These are phyloP conservation scores for Chrysocyon brachyurus DNA, from an alignment of 2,797 vertebrate genomes.

Conservation along the genomic window DNA sequence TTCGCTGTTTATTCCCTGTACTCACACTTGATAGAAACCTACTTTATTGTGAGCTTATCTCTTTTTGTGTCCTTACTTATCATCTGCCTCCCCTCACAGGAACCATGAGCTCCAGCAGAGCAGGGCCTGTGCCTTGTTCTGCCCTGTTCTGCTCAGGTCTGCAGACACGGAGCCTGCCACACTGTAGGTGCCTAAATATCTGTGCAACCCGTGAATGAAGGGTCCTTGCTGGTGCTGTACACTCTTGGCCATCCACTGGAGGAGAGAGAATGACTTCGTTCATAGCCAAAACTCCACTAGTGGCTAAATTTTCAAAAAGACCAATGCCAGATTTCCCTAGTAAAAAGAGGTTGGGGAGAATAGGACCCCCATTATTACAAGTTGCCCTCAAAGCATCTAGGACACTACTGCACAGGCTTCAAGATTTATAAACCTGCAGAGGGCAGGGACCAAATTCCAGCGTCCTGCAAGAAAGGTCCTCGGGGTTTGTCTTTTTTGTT, in stretches of 20 bases:
- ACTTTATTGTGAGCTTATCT: background rate
- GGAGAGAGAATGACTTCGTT: background rate
- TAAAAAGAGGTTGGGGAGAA: background rate
- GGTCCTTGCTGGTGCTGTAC: background rate
- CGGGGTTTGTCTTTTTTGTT: background rate
- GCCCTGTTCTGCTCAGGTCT: background rate
- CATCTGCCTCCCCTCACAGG: background rate
- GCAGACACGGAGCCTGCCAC: background rate
- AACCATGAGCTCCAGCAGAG: background rate
- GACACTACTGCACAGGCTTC: background rate
- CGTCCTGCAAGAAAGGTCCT: background rate
- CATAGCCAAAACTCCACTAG: background rate
- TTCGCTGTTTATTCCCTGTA: background rate
- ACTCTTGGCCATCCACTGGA: background rate
- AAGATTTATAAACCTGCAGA: background rate
- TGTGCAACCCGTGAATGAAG: background rate
- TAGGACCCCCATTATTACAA: background rate
- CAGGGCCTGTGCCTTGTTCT: background rate
- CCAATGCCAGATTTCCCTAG: background rate
- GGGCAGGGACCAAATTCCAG: background rate
- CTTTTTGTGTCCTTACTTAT: background rate
- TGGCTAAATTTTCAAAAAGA: background rate
- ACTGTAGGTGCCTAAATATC: background rate
- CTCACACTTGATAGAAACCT: background rate
- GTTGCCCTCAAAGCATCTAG: background rate